phyloP scores from a whole-genome alignment of 2,888 invertebrate species.

The Sericinus montela region DNA sequence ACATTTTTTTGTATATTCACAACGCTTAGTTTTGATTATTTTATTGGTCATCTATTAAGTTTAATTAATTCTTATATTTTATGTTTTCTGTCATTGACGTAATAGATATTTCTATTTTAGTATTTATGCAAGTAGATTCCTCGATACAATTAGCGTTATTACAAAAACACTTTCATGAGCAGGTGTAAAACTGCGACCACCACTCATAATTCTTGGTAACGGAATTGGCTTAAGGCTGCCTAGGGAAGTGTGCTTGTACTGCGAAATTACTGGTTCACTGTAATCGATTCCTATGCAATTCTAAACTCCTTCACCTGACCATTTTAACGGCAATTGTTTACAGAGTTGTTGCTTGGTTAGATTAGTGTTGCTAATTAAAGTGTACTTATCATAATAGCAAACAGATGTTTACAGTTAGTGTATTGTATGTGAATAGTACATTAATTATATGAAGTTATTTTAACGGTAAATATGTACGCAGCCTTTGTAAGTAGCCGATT shows the following conservation, averaged over 20 bases:
- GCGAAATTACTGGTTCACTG: slow-evolving; percentile 62
- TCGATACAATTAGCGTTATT: slow-evolving; percentile 67
- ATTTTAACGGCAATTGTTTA: slow-evolving; percentile 46
- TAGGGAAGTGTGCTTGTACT: slow-evolving; percentile 67
- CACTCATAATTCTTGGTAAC: slow-evolving; percentile 71
- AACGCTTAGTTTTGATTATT: too few species aligned
- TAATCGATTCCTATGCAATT: slow-evolving; percentile 63
- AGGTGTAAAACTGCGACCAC: slow-evolving; percentile 63
- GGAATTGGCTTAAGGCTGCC: slow-evolving; percentile 65
- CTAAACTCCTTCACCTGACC: slow-evolving; percentile 59
- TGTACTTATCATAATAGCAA: slow-evolving; percentile 10
- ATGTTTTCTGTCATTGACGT: too few species aligned
- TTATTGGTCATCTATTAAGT: too few species aligned
- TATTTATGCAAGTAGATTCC: slow-evolving; percentile 16
- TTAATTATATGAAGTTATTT: slow-evolving; percentile 11
- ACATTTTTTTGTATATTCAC: too few species aligned
- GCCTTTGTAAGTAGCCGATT: slow-evolving; percentile 22
- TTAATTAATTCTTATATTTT: too few species aligned
- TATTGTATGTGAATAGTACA: not conserved
- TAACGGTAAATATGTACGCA: slow-evolving; percentile 9
- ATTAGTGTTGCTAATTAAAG: slow-evolving; percentile 15
- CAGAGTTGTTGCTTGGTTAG: slow-evolving; percentile 23
- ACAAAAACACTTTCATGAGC: slow-evolving; percentile 66
- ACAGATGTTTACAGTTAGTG: not conserved
- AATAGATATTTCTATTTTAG: too few species aligned